Evolutionary conservation across 2,888 invertebrate genomes (phyloP).

Genomic region (Entomobrya proxima): DNA sequence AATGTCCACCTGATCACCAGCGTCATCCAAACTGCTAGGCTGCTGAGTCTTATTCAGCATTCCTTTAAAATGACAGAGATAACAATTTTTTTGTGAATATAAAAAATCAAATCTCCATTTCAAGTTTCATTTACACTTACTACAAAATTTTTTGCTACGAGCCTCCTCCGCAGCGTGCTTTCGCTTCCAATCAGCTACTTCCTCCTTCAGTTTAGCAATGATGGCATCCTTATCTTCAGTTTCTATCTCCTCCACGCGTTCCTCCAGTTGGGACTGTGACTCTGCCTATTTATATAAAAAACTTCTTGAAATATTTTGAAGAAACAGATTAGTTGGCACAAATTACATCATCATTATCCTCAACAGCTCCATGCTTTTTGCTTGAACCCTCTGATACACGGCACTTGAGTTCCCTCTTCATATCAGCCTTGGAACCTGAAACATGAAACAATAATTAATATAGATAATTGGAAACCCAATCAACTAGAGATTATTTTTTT

Average conservation of each 20-base stretch:
- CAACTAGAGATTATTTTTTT: too few relatives aligned
- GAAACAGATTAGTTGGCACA: background rate
- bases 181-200: background rate
- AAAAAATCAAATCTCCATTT: background rate
- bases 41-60: background rate
- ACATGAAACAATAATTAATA: background rate
- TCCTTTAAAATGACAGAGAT: too few relatives aligned
- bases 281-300: background rate
- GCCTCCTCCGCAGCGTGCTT: background rate
- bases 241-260: background rate
- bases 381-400: background rate
- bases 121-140: background rate
- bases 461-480: background rate
- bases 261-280: background rate
- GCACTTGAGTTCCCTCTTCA: background rate
- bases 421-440: background rate
- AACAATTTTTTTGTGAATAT: background rate
- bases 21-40: background rate
- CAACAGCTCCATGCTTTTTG: background rate
- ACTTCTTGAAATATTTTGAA: too few relatives aligned
- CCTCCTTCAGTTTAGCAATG: background rate
- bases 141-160: background rate
- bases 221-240: background rate
- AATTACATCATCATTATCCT: background rate
- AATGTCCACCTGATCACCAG: background rate